phyloP scores from a whole-genome alignment of 2,888 invertebrate genomes.

The Cheilosia grossa region DNA sequence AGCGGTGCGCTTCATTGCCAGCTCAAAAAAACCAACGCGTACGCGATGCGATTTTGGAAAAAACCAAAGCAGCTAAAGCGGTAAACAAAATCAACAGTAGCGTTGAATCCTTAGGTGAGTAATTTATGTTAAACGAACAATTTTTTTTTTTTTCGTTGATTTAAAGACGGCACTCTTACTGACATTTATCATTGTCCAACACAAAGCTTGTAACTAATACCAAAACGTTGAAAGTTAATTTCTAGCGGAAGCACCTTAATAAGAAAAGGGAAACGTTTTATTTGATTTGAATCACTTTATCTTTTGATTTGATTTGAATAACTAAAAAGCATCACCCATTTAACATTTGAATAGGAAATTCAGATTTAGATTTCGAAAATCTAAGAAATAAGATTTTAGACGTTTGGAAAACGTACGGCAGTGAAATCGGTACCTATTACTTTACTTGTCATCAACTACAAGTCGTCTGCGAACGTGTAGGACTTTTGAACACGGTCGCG shows the following conservation, averaged over 20 bases:
- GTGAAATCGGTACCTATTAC: constrained; percentile 79
- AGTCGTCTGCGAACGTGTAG: constrained; percentile 87
- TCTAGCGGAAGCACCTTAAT: constrained; percentile 50
- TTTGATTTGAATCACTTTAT: constrained; percentile 33
- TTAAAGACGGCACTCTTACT: constrained; percentile 14
- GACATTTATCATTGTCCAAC: constrained; percentile 33
- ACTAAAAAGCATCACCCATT: constrained; percentile 67
- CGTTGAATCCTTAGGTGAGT: constrained; percentile 83
- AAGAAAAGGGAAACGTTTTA: constrained; percentile 24
- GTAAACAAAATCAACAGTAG: constrained; percentile 77
- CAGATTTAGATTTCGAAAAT: constrained; percentile 84
- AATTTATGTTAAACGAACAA: background rate
- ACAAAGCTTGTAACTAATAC: constrained; percentile 60
- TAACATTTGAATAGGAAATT: constrained; percentile 76
- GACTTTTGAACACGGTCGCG: constrained; percentile 86
- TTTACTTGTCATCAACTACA: constrained; percentile 87
- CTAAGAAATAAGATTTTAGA: constrained; percentile 84
- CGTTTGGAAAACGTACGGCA: constrained; percentile 85
- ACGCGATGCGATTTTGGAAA: constrained; percentile 73
- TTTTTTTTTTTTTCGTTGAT: constrained; percentile 6
- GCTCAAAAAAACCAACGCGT: constrained; percentile 80
- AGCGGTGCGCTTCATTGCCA: constrained; percentile 85
- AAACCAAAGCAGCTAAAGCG: constrained; percentile 76
- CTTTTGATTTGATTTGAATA: constrained; percentile 45
- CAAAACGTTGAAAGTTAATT: constrained; percentile 37